These are phyloP conservation scores for Ylistrum balloti DNA, from an alignment of 1,140 invertebrate species.

Conservation along the genomic window DNA sequence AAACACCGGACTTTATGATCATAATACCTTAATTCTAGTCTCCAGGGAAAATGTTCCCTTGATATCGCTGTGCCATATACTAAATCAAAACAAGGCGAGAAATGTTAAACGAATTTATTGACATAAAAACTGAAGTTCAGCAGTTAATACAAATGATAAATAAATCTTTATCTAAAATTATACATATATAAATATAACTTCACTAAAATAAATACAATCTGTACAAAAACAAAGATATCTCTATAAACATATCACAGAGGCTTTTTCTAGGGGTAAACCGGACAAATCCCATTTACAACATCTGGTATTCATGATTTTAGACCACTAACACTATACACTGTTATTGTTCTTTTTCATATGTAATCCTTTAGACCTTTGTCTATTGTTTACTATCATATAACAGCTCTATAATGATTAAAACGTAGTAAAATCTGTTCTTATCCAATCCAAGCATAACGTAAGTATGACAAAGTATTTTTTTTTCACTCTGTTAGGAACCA, in stretches of 20 bases:
- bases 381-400: background rate
- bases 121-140: constrained; percentile 35
- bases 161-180: constrained; percentile 41
- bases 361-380: background rate
- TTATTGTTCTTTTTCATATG: background rate
- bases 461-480: background rate
- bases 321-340: background rate
- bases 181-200: constrained; percentile 7
- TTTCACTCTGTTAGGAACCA: background rate
- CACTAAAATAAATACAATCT: background rate
- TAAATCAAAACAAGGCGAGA: background rate
- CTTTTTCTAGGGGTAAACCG: background rate
- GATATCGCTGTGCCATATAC: too few relatives aligned
- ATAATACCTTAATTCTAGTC: too few relatives aligned
- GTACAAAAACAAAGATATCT: background rate
- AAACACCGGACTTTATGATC: too few relatives aligned
- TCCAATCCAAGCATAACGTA: background rate
- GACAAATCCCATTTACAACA: too few relatives aligned
- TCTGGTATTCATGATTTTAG: background rate
- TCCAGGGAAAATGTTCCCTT: too few relatives aligned
- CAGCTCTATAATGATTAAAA: background rate
- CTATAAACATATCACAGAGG: constrained; percentile 34
- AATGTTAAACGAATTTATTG: constrained; percentile 30
- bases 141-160: constrained; percentile 38
- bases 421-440: too few relatives aligned